phyloP scores from a whole-genome alignment of 2,797 vertebrate genomes.

The Sphenodon punctatus region DNA sequence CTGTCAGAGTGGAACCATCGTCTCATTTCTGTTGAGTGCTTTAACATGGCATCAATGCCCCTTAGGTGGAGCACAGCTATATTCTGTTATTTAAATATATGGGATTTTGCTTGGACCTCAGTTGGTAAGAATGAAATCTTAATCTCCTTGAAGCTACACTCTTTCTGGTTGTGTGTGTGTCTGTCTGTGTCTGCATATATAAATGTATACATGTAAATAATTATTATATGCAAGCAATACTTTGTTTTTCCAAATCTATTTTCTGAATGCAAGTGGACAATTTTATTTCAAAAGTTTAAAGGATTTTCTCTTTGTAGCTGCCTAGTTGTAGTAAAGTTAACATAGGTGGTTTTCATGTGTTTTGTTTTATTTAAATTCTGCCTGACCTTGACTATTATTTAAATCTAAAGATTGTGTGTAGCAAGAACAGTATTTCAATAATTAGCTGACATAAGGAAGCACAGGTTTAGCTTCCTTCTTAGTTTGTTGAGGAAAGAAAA shows the following conservation, averaged over 20 bases:
- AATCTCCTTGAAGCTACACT: too few relatives aligned
- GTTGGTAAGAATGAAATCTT: neutral
- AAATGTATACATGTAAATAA: too few relatives aligned
- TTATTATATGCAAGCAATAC: too few relatives aligned
- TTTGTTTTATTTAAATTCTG: too few relatives aligned
- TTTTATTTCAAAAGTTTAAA: neutral
- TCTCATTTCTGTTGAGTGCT: neutral
- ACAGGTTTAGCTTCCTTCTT: too few relatives aligned
- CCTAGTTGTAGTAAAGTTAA: neutral
- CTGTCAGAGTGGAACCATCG: neutral
- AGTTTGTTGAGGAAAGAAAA: too few relatives aligned
- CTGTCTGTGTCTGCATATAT: neutral
- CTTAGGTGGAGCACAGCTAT: neutral
- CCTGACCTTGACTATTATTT: too few relatives aligned
- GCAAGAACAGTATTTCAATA: neutral
- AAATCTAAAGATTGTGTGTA: too few relatives aligned
- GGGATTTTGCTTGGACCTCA: neutral
- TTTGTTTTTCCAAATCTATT: neutral
- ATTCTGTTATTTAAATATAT: neutral
- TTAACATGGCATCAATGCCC: neutral
- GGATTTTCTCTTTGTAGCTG: neutral
- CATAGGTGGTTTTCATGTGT: neutral
- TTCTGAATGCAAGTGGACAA: neutral
- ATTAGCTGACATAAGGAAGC: too few relatives aligned
- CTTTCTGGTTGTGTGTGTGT: too few relatives aligned